These are phyloP conservation scores for Heptranchias perlo DNA, from an alignment of 2,113 vertebrate genomes.

Conservation along the genomic window DNA sequence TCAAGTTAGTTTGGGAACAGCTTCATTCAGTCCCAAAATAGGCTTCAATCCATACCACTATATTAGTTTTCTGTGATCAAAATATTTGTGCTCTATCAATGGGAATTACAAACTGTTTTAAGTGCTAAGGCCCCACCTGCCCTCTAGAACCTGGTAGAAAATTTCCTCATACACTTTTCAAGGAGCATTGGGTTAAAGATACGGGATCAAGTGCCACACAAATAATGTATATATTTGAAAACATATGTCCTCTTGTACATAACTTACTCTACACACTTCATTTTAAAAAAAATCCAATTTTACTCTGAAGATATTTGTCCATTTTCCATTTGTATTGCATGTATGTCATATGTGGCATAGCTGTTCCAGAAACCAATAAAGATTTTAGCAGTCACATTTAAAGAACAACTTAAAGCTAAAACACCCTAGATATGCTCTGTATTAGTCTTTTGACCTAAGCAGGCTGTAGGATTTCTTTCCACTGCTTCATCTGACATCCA, in stretches of 20 bases:
- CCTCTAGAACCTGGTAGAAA: not conserved
- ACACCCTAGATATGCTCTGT: not conserved
- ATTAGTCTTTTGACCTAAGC: not conserved
- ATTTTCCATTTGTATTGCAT: not conserved
- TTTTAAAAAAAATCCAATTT: not conserved
- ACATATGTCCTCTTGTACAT: not conserved
- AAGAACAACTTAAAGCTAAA: not conserved
- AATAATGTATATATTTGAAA: not conserved
- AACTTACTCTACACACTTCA: not conserved
- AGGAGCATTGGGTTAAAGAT: not conserved
- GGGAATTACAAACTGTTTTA: not conserved
- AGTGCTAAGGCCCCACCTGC: not conserved
- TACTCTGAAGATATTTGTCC: not conserved
- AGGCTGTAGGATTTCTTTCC: not conserved
- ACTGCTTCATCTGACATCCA: not conserved
- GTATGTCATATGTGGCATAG: not conserved
- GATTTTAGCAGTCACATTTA: constrained; percentile 12
- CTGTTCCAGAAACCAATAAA: not conserved
- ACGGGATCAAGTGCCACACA: not conserved
- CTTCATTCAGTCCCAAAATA: not conserved
- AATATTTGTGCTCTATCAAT: not conserved
- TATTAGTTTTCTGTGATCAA: not conserved
- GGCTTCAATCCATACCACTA: not conserved
- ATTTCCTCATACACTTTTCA: not conserved
- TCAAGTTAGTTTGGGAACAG: not conserved